phyloP scores from a whole-genome alignment of 1,140 invertebrate genomes.

The Pseudomyrmex flavicornis region DNA sequence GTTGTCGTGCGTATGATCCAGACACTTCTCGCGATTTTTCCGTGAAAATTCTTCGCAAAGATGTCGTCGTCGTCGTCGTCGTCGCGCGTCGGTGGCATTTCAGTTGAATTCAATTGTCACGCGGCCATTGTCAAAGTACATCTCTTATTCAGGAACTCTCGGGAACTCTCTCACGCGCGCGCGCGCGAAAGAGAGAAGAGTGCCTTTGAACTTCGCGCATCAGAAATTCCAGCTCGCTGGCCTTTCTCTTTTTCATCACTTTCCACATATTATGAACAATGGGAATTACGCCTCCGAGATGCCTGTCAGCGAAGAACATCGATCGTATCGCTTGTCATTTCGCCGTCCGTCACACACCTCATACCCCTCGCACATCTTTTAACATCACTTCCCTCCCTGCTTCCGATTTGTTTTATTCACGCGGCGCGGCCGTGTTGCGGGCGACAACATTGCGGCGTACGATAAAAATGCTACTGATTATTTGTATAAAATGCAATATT shows the following conservation, averaged over 20 bases:
- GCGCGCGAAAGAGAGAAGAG: too few species aligned
- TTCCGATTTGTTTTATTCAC: neutral
- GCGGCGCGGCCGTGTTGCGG: neutral
- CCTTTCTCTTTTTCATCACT: conserved; percentile 16
- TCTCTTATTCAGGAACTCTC: conserved; percentile 45
- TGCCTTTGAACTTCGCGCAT: conserved; percentile 33
- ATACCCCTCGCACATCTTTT: neutral
- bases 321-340: conserved; percentile 37
- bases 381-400: neutral
- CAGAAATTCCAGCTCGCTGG: conserved; percentile 23
- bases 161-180: neutral
- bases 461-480: neutral
- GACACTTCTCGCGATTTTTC: neutral
- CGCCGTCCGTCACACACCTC: neutral
- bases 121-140: conserved; percentile 50
- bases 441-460: neutral
- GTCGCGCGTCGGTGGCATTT: conserved; percentile 18
- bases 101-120: conserved; percentile 41
- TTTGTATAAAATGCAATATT: neutral
- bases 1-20: neutral
- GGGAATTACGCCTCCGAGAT: conserved; percentile 40
- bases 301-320: conserved; percentile 24
- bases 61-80: too few species aligned
- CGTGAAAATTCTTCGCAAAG: neutral
- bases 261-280: conserved; percentile 19